Percentiles rank a stretch among this genome's conserved stretches.
Conservation (phyloP, 1,140 invertebrate genomes). For the Holotrichia oblita region DNA sequence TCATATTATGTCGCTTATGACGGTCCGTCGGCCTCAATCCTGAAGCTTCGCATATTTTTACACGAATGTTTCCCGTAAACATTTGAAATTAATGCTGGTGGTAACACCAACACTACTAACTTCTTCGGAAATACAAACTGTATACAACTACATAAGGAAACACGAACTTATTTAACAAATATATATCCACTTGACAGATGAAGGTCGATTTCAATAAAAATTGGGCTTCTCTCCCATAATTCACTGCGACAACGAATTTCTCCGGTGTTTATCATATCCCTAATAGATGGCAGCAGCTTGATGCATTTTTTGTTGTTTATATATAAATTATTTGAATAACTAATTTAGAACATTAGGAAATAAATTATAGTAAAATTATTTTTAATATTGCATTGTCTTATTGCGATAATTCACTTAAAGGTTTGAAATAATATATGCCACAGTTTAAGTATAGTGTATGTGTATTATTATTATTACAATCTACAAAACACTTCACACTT, state of each 20-base stretch:
- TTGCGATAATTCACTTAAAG: no score
- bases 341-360: no score
- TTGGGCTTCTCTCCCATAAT: constrained; percentile 40
- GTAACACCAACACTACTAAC: constrained; percentile 31
- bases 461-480: no score
- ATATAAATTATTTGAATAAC: no score
- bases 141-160: constrained; percentile 42
- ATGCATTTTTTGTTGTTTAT: no score
- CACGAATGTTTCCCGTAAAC: constrained; percentile 96
- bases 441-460: no score
- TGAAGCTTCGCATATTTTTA: constrained; percentile 97
- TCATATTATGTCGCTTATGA: constrained; percentile 87
- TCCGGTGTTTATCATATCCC: background rate
- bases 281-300: background rate
- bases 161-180: constrained; percentile 38
- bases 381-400: no score
- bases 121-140: constrained; percentile 9
- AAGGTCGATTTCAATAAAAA: constrained; percentile 44
- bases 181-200: constrained; percentile 40
- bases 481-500: no score
- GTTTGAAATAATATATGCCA: no score
- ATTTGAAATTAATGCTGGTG: constrained; percentile 64
- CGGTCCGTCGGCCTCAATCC: constrained; percentile 97
- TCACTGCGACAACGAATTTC: constrained; percentile 9
- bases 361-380: no score